Conservation (phyloP, 2,888 invertebrate species). For the Erannis defoliaria region DNA sequence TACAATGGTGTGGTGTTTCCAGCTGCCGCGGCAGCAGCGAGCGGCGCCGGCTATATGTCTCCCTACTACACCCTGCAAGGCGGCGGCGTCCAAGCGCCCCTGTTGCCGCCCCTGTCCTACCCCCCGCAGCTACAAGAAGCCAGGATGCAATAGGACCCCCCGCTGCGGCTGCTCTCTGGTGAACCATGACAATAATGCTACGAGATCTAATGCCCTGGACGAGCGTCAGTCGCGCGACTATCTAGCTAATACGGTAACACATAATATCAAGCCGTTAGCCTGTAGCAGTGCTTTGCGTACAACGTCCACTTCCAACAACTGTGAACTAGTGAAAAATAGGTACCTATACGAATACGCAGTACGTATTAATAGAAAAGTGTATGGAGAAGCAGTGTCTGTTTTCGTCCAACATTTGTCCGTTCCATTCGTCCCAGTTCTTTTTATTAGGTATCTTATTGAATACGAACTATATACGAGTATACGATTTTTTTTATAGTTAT, state of each 20-base stretch:
- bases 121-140: constrained; percentile 92
- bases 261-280: not conserved
- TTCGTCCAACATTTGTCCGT: no score
- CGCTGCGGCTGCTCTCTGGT: constrained; percentile 26
- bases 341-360: no score
- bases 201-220: constrained; percentile 35
- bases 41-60: constrained; percentile 90
- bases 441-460: no score
- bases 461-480: no score
- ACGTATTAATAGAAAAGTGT: no score
- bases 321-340: no score
- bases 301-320: not conserved
- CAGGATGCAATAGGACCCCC: constrained; percentile 88
- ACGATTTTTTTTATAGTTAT: no score
- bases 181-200: constrained; percentile 40
- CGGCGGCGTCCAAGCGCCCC: constrained; percentile 86
- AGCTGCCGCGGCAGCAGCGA: constrained; percentile 83
- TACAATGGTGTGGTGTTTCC: constrained; percentile 44
- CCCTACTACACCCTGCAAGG: constrained; percentile 91
- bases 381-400: no score
- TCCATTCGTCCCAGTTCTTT: no score
- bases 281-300: constrained; percentile 4
- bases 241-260: constrained; percentile 25
- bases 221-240: constrained; percentile 16
- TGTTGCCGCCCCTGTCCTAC: constrained; percentile 89